Conservation (phyloP, 1,140 invertebrate genomes). For the Aphaenogaster ashmeadi region DNA sequence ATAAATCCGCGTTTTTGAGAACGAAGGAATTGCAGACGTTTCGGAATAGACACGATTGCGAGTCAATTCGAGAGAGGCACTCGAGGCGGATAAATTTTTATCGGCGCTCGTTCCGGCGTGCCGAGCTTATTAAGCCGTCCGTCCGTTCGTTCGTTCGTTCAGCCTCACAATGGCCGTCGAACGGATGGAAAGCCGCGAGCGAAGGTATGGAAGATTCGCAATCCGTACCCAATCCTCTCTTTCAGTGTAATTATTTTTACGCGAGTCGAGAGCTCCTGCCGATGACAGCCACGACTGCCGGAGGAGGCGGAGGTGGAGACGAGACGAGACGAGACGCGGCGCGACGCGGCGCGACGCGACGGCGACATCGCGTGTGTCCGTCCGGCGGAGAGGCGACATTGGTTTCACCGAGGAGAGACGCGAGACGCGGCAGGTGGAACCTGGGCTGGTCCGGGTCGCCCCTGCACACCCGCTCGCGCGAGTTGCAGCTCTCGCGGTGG, state of each 20-base stretch:
- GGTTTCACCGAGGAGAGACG: constrained; percentile 46
- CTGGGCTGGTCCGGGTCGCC: constrained; percentile 33
- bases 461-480: constrained; percentile 29
- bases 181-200: constrained; percentile 58
- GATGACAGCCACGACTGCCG: constrained; percentile 82
- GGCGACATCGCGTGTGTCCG: constrained; percentile 43
- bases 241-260: constrained; percentile 86
- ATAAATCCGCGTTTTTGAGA: not conserved
- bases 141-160: constrained; percentile 68
- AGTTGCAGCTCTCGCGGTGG: constrained; percentile 40
- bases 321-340: constrained; percentile 26
- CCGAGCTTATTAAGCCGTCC: constrained; percentile 75
- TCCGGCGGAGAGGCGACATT: constrained; percentile 70
- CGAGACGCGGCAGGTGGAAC: constrained; percentile 60
- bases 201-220: constrained; percentile 60
- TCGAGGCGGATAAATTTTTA: constrained; percentile 85
- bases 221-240: constrained; percentile 55
- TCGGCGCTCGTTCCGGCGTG: constrained; percentile 66
- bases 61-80: constrained; percentile 31
- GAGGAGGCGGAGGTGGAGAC: constrained; percentile 64
- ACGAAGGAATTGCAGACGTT: constrained; percentile 15
- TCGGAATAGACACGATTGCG: constrained; percentile 26
- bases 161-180: constrained; percentile 84
- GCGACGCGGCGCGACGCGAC: not conserved
- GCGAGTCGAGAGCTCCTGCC: constrained; percentile 82